These are phyloP conservation scores for Euborellia annulipes DNA, from an alignment of 1,140 invertebrate species.

Conservation along the genomic window DNA sequence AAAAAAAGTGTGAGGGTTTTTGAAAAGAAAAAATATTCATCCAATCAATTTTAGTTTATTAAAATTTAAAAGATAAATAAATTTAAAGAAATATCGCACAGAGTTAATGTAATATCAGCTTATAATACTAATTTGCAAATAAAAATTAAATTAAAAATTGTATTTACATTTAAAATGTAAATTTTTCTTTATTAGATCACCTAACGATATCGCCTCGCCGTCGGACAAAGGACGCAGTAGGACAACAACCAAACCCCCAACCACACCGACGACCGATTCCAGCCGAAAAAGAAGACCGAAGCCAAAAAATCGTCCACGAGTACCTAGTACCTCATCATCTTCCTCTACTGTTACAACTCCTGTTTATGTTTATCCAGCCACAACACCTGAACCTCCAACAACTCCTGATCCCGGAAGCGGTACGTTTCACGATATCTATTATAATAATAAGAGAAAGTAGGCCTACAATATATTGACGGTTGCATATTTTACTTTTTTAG, in stretches of 20 bases:
- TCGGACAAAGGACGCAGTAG: constrained; percentile 1
- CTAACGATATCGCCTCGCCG: constrained; percentile 4
- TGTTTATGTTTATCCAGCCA: constrained; percentile 21
- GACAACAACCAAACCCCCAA: neutral
- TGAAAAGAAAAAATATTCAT: too few relatives aligned
- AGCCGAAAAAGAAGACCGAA: too few relatives aligned
- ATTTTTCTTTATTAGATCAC: neutral
- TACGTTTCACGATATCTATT: constrained; percentile 23
- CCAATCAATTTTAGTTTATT: too few relatives aligned
- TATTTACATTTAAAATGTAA: constrained; percentile 1
- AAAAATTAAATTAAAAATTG: neutral
- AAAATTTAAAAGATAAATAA: too few relatives aligned
- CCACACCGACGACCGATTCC: neutral
- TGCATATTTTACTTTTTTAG: constrained; percentile 24
- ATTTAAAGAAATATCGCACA: too few relatives aligned
- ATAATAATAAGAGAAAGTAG: neutral
- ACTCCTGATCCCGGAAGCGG: constrained; percentile 71
- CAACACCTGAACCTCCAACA: constrained; percentile 71
- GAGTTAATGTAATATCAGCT: too few relatives aligned
- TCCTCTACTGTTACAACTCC: constrained; percentile 29
- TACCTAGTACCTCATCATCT: constrained; percentile 17
- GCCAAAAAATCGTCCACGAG: too few relatives aligned
- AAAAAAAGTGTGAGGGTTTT: too few relatives aligned
- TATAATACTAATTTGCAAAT: too few relatives aligned
- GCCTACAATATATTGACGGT: neutral